Base-by-base conservation (phyloP, 1,140 invertebrate genomes). In the Ptiloglossa arizonensis region DNA sequence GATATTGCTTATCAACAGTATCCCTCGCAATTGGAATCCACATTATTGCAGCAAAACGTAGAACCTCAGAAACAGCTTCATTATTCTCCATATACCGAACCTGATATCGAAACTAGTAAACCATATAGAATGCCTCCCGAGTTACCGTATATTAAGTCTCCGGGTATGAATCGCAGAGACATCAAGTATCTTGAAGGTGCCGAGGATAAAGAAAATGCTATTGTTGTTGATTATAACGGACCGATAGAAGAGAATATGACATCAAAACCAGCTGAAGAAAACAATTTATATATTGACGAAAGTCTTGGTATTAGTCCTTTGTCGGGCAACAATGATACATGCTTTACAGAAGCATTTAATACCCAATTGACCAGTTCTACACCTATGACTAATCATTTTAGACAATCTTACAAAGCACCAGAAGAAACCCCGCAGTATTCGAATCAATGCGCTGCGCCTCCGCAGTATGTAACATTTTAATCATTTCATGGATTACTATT, bases 101-200 rank as follows among this genome's bases (percentile, higher is more conserved):
- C 86, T 6, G 76, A 83, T 8, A 76, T 75, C 15, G 87, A 89
- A 19, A 66, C 83, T 1, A 85, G 76, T n/a, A 91, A 91, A 74
- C 81, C 90, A 4, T 91, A 91, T 22, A 88, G 83, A 70, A 90
- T 90, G 87, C 87, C 90, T 19, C 79, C 87, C 2, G 89, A 91
- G 66, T 71, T 92, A 66, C 91, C 91, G 1, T 90, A 88, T 46
- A 91, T 92, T 24, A 92, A 92, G 60, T 92, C 91, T 8, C 90
- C 91, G 0, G 90, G 89, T 8, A 91, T 89, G 87, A 92, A 92
- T 82, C 86, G 90, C 44, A 85, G 90, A 35, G 91, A 91, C 59
- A 81, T 91, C 0, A 91, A 92, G 41, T 92, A 90, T 70, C 85
- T 91, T 1, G 90, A 91, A 59, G 89, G 85, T n/a, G 87, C 89